Conservation (phyloP, 2,113 vertebrate genomes). For the Heterochromis multidens region DNA sequence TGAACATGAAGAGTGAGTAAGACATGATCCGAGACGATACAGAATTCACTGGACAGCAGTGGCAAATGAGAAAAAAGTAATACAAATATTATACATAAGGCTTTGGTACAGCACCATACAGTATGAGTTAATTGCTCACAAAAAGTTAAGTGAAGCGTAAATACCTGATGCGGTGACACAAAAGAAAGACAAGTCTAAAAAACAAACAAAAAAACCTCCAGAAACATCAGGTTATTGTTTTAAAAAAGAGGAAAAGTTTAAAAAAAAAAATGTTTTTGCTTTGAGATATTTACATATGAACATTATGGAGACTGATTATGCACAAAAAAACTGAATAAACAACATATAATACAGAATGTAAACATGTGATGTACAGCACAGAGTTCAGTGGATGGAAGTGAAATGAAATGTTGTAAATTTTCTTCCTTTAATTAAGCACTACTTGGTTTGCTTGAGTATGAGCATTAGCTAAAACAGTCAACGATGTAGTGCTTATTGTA, state of each 20-base stretch:
- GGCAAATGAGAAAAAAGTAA: constrained; percentile 71
- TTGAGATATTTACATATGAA: constrained; percentile 73
- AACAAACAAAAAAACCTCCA: not conserved
- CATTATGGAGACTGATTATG: constrained; percentile 57
- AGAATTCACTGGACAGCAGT: constrained; percentile 73
- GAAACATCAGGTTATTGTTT: constrained; percentile 57
- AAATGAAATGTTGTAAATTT: constrained; percentile 64
- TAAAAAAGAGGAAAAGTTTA: constrained; percentile 32
- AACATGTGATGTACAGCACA: constrained; percentile 76
- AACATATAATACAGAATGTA: constrained; percentile 68
- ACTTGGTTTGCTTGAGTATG: constrained; percentile 76
- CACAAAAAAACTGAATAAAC: constrained; percentile 14
- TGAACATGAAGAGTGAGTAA: constrained; percentile 68
- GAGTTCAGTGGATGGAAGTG: constrained; percentile 66
- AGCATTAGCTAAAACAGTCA: constrained; percentile 79
- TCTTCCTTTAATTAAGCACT: constrained; percentile 73
- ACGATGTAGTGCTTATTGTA: constrained; percentile 80
- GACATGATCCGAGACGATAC: constrained; percentile 66
- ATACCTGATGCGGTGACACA: constrained; percentile 70
- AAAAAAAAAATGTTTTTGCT: constrained; percentile 44
- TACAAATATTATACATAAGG: constrained; percentile 80
- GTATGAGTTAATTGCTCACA: constrained; percentile 76
- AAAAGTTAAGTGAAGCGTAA: constrained; percentile 69
- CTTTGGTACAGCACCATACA: constrained; percentile 84
- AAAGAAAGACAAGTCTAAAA: constrained; percentile 54